Percentiles rank a stretch among this genome's conserved stretches.
Evolutionary conservation across 2,888 invertebrate genomes (phyloP).

Genomic region (Amblyteles armatorius): DNA sequence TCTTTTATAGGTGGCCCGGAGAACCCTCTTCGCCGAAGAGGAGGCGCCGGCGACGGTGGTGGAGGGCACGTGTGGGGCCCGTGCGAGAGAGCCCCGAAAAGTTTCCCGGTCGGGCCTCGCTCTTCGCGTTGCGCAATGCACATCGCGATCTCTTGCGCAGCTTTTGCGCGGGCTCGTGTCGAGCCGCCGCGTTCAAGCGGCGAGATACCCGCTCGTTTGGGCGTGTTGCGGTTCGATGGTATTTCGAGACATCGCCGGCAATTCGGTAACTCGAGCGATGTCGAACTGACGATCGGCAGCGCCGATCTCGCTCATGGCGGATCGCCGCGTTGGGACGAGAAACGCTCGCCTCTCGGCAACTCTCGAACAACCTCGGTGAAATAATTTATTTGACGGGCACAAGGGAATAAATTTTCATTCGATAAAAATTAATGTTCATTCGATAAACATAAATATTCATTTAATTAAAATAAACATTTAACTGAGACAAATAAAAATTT

Average conservation of each 20-base stretch:
- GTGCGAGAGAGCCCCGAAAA: conserved; percentile 33
- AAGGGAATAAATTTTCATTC: neutral
- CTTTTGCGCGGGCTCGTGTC: neutral
- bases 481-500: no score
- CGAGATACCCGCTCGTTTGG: conserved; percentile 41
- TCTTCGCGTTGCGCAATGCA: conserved; percentile 30
- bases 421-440: no score
- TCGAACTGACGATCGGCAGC: no score
- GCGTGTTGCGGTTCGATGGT: conserved; percentile 15
- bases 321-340: no score
- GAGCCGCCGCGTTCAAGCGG: no score
- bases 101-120: conserved; percentile 43
- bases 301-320: no score
- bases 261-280: neutral
- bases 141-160: neutral
- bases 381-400: neutral
- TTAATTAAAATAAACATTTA: no score
- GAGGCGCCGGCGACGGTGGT: conserved; percentile 66
- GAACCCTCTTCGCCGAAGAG: conserved; percentile 73
- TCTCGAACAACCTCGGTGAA: no score
- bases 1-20: conserved; percentile 78
- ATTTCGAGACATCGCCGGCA: conserved; percentile 12
- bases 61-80: conserved; percentile 66
- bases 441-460: no score
- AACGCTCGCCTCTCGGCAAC: no score